Percentiles rank a stretch among this genome's conserved stretches.
phyloP scores from a whole-genome alignment of 2,797 vertebrate species.

The Psittacula derbiana region DNA sequence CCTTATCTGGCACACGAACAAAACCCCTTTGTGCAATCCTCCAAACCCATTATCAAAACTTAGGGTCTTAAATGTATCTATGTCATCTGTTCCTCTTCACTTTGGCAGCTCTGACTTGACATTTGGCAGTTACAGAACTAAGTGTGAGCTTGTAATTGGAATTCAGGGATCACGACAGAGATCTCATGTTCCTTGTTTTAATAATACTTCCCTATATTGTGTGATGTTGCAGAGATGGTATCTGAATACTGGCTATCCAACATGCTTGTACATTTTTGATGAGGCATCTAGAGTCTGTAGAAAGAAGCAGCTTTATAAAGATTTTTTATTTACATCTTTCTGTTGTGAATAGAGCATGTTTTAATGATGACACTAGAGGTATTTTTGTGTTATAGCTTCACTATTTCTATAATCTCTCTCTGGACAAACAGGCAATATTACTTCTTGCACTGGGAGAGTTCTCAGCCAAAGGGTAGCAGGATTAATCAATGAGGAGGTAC shows the following conservation, averaged over 20 bases:
- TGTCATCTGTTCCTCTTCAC: constrained; percentile 31
- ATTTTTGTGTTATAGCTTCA: neutral
- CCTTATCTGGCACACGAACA: neutral
- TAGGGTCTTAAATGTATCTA: neutral
- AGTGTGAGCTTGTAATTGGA: constrained; percentile 34
- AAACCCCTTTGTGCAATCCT: neutral
- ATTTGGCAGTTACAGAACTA: constrained; percentile 28
- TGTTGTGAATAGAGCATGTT: neutral
- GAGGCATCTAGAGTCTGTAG: neutral
- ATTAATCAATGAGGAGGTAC: neutral
- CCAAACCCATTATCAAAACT: neutral
- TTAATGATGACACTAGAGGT: neutral
- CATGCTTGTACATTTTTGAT: neutral
- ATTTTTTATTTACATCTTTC: neutral
- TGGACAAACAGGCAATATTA: neutral
- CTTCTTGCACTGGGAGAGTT: neutral
- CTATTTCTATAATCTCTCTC: neutral
- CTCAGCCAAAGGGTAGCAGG: neutral
- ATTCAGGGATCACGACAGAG: neutral
- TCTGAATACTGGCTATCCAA: neutral
- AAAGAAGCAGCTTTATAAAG: neutral
- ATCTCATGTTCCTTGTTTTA: constrained; percentile 3
- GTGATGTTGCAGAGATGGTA: neutral
- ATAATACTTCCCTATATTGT: neutral
- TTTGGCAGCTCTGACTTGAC: constrained; percentile 46